These are phyloP conservation scores for Hemichromis elongatus DNA, from an alignment of 2,113 vertebrate genomes.

Conservation along the genomic window DNA sequence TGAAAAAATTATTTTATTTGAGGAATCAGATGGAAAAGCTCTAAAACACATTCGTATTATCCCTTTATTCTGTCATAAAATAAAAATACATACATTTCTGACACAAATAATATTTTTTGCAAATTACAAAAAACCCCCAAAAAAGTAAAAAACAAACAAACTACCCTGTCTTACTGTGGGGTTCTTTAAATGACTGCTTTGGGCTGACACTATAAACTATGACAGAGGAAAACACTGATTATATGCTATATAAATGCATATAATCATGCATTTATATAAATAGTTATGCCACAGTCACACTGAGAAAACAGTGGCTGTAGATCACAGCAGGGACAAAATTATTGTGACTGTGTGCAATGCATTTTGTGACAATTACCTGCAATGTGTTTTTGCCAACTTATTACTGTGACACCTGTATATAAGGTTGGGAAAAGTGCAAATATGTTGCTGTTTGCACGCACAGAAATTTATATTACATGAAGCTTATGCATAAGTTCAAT, in stretches of 20 bases:
- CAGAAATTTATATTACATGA: background rate
- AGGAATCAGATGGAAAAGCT: background rate
- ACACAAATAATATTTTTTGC: background rate
- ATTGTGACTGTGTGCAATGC: background rate
- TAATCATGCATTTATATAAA: background rate
- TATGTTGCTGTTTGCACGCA: background rate
- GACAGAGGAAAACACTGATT: background rate
- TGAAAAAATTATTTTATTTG: background rate
- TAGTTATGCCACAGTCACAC: background rate
- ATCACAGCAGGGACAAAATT: background rate
- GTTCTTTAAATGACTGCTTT: background rate
- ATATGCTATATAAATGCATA: background rate
- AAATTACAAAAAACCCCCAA: background rate
- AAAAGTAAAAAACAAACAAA: background rate
- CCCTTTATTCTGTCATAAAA: background rate
- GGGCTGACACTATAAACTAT: background rate
- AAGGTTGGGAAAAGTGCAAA: background rate
- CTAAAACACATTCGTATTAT: background rate
- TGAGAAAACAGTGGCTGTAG: background rate
- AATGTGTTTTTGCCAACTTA: background rate
- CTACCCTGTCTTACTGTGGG: background rate
- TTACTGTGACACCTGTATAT: background rate
- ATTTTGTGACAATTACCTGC: background rate
- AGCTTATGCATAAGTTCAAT: background rate
- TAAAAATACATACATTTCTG: background rate